Percentiles rank a stretch among this genome's conserved stretches.
Conservation (phyloP, 2,888 invertebrate species). For the Malachius bipustulatus region DNA sequence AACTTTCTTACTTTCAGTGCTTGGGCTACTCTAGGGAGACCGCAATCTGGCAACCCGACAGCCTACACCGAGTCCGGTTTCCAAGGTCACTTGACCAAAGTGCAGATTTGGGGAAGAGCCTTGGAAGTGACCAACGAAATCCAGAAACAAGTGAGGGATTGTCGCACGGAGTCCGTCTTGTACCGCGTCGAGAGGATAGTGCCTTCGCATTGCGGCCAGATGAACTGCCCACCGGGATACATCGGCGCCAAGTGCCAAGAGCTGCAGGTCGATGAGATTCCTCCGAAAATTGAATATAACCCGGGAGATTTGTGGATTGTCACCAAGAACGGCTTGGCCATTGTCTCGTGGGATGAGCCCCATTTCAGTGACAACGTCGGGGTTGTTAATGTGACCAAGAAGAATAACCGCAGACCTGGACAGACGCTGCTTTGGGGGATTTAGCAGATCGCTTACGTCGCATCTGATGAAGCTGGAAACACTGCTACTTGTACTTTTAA, state of each 20-base stretch:
- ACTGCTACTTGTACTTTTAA: conserved; percentile 85
- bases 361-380: conserved; percentile 83
- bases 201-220: conserved; percentile 84
- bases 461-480: conserved; percentile 84
- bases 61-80: conserved; percentile 83
- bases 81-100: conserved; percentile 88
- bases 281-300: conserved; percentile 80
- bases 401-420: conserved; percentile 76
- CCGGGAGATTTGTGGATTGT: conserved; percentile 92
- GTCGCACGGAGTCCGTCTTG: conserved; percentile 82
- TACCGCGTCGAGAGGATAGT: conserved; percentile 83
- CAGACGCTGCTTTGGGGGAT: conserved; percentile 82
- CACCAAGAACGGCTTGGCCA: conserved; percentile 80
- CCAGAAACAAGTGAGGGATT: conserved; percentile 87
- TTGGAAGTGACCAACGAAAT: conserved; percentile 85
- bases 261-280: conserved; percentile 44
- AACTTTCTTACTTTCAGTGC: conserved; percentile 53
- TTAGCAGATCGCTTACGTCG: conserved; percentile 90
- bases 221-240: conserved; percentile 80
- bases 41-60: conserved; percentile 68
- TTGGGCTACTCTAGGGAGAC: conserved; percentile 87
- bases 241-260: conserved; percentile 76
- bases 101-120: conserved; percentile 88
- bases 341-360: conserved; percentile 87
- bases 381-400: conserved; percentile 65